Base-by-base conservation (phyloP, 2,888 invertebrate genomes). In the Fragum sueziense region DNA sequence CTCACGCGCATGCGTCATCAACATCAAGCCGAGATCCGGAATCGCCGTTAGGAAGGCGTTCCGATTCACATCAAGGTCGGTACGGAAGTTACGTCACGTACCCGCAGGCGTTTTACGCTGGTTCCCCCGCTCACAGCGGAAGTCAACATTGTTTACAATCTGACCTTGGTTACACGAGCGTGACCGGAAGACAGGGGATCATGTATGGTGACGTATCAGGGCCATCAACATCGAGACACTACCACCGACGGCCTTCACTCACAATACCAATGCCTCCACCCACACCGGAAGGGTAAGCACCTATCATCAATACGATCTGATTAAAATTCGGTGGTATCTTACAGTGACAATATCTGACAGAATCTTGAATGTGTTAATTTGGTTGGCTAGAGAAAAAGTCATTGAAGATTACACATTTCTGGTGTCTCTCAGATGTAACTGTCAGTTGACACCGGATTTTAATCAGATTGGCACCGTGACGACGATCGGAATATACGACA, bases 201-300 rank as follows among this genome's bases (percentile, higher is more conserved):
- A 71, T 87, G 34, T 89, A 86, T 74, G 85, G 85, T 20, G 89
- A 89, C 71, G 81, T 89, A 68, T 76, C 83, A 61, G 80, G 84
- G 29, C 87, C 85, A 77, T 76, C 85, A 22, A 77, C 83, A 22
- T 74, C 86, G 22, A 86, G 88, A 74, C 86, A 86, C 41, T 88
- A 86, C 57, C 80, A 87, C 52, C 84, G 90, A 47, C 85, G 91
- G 41, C 88, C 90, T 14, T 88, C 89, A 9, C 79, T 90, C 59
- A 88, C 88, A 27, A 89, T 90, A 65, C 88, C 88, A 20, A 89
- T 85, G 83, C 85, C 90, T 14, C 88, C 90, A 20, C 86, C 86
- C 29, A 86, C 87, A 4, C 84, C 89, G 34, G 91, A 91, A 67
- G 87, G 90, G 91, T 91, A 85, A 79, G 47, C n/a, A n/a, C n/a